These are phyloP conservation scores for Chamaedrilus cognettii DNA, from an alignment of 2,888 invertebrate species.

Conservation along the genomic window DNA sequence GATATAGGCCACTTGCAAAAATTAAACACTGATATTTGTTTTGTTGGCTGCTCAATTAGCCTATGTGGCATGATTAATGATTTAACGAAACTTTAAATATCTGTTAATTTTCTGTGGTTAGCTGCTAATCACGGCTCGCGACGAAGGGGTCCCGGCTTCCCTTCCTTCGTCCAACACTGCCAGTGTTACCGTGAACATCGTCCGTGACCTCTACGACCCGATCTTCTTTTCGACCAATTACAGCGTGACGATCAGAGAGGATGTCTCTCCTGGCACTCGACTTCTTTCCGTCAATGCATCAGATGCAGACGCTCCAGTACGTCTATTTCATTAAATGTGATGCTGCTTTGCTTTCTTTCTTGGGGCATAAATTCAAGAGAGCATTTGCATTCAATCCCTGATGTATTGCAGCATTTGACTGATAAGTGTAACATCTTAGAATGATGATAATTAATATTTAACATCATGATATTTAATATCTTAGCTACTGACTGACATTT, in stretches of 20 bases:
- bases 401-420: background rate
- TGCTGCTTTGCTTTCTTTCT: background rate
- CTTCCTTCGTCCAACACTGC: conserved; percentile 27
- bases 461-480: too few species aligned
- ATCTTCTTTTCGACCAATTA: conserved; percentile 39
- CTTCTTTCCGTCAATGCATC: conserved; percentile 41
- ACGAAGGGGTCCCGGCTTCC: conserved; percentile 29
- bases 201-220: conserved; percentile 46
- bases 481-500: too few species aligned
- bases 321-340: too few species aligned
- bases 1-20: too few species aligned
- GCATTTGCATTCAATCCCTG: background rate
- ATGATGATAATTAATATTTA: too few species aligned
- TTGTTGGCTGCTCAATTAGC: too few species aligned
- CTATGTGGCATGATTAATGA: too few species aligned
- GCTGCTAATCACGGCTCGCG: conserved; percentile 29
- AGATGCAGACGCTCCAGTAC: conserved; percentile 47
- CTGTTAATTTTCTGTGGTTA: conserved; percentile 14
- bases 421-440: background rate
- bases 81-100: too few species aligned
- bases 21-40: too few species aligned
- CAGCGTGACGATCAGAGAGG: conserved; percentile 21
- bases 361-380: background rate
- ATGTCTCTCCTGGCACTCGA: conserved; percentile 23
- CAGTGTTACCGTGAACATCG: conserved; percentile 43